Base-by-base conservation (phyloP, 2,797 vertebrate species). In the Spondyliosoma cantharus region DNA sequence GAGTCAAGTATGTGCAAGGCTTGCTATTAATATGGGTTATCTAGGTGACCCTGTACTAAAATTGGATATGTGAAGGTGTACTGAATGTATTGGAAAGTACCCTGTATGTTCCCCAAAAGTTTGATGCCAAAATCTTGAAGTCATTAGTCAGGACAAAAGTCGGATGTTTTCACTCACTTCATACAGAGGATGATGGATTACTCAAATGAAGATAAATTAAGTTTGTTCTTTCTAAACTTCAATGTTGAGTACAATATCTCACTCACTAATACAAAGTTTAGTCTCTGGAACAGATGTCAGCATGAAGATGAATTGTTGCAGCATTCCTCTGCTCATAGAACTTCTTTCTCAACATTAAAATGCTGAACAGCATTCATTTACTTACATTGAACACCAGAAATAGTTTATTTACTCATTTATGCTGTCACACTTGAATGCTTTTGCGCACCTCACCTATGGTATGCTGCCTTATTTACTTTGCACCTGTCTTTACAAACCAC, bases 401-500 rank as follows among this genome's bases (percentile, higher is more conserved):
- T 27, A 19, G 16, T 9, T 46, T 8, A 32, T 32, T 32, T 32
- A 7, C 7, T 7, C 3, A 48, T 76, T 25, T 25, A 70, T 66
- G 16, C 58, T 1, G 2, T 66, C 49, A 59, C 69, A 64, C 8
- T 3, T 3, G 3, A 57, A 58, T 45, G 62, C 63, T 63, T 66
- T 32, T 0, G 37, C 22, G 24, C 64, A 48, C 58, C 20, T 83
- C 29, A 81, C 63, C 74, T 78, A 78, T 83, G 77, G 58, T 46
- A 2, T 2, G 69, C 17, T 19, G 17, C 22, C 29, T 17, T 27
- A 25, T 29, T 32, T 62, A 74, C 54, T 52, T 58, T 32, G 1
- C 46, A 25, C 15, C 53, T 65, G 57, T 27, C 61, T 49, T 58
- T 37, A 29, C n/a, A 52, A 27, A 50, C 59, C 22, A 64, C 42